Evolutionary conservation across 2,797 vertebrate genomes (phyloP), one percentile per base, ranked within the genome.

Genomic region (Podarcis lilfordi): DNA sequence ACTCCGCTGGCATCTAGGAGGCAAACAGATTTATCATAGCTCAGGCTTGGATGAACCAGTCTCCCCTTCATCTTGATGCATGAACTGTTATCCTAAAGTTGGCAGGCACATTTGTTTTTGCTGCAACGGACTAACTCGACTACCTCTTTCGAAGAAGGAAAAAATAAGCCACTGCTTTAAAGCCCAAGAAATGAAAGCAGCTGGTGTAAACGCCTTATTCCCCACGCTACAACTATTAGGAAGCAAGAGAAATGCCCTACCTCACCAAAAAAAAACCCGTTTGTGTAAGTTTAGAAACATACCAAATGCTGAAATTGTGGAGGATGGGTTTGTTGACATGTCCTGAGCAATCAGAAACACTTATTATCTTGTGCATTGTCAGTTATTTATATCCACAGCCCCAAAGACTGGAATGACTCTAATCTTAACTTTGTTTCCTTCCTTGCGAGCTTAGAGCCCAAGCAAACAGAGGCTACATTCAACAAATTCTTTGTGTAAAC

Each of bases 271-370:
- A 17, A 68, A 9, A 77, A 5, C 1, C 50, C 2, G 7, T 25
- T 5, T 61, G 68, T 89, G 89, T 6, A 37, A 25, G 72, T 87
- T 81, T 82, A 32, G 1, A 85, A 89, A 59, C 75, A 35, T 55
- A 77, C 35, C 72, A 11, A 91, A 91, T 87, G 64, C 82, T 93
- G 80, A 61, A 32, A 89, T 79, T 68, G 87, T 77, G 35, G 25
- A 10, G 27, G 10, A 32, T 17, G 43, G 25, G 8, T 8, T 5
- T 29, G 32, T 29, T 69, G 72, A 86, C 86, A 72, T 61, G 74
- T 29, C 88, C 21, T 75, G 5, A 25, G 3, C 1, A 4, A 0
- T 0, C 29, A 13, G 82, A 45, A 87, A 75, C 77, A 21, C 3
- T 64, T 66, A 19, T 45, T 78, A 72, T 86, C 10, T 0, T 79